Evolutionary conservation across 2,797 vertebrate genomes (phyloP), one percentile per base, ranked within the genome.

Genomic region (Denticeps clupeoides): DNA sequence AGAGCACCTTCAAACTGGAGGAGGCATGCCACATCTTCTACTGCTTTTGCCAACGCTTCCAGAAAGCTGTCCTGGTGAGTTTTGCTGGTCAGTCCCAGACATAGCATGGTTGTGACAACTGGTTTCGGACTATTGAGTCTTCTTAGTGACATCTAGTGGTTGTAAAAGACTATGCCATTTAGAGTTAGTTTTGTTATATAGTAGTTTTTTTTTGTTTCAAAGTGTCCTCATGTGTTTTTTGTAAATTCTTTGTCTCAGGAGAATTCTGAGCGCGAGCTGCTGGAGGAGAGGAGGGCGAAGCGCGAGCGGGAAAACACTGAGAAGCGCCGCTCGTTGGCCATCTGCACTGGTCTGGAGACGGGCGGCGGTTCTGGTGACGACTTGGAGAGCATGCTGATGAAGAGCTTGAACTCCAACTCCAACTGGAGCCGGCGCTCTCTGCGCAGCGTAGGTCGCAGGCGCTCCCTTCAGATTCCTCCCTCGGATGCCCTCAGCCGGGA

Each of bases 21-120:
- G 85, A 87, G 47, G 80, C 84, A 18, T 86, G 83, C 52, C 69
- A 51, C 35, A 76, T 85, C 64, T 83, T 87, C 58, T 67, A 81
- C 47, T 70, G 64, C 26, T 87, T 87, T 71, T 82, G 82, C 62
- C 75, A 63, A 28, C 81, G 84, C 41, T 86, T 86, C 56, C 78
- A 82, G 68, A 84, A 13, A 71, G 83, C 85, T 29, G 74, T 86
- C 51, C 73, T 77, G 79, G 85, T 87, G 47, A 49, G 56, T 19
- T 7, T 16, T n/a, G n/a, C n/a, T n/a, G n/a, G n/a, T n/a, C n/a
- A n/a, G n/a, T n/a, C n/a, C n/a, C n/a, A n/a, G n/a, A n/a, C n/a
- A n/a, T n/a, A n/a, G n/a, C n/a, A n/a, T n/a, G n/a, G n/a, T n/a
- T n/a, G n/a, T n/a, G n/a, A n/a, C n/a, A n/a, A n/a, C n/a, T n/a